Evolutionary conservation across 2,888 invertebrate genomes (phyloP).

Genomic region (Perizoma flavofasciatum): DNA sequence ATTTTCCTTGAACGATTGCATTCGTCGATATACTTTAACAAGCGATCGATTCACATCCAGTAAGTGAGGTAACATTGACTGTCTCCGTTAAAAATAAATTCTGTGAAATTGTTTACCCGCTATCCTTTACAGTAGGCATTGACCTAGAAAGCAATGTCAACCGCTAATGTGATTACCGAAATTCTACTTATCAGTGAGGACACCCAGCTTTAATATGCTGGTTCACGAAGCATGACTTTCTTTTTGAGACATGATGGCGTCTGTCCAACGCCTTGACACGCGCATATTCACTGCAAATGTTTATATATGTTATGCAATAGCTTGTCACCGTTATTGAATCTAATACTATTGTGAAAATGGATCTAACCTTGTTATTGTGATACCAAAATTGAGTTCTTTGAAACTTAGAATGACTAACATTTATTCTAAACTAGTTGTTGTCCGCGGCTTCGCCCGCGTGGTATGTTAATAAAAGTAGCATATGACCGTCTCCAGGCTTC

Average conservation of each 20-base stretch:
- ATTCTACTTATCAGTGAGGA: slow-evolving; percentile 56
- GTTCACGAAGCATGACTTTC: slow-evolving; percentile 39
- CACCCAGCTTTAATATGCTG: slow-evolving; percentile 44
- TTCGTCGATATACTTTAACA: slow-evolving; percentile 30
- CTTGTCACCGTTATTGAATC: too few relatives aligned
- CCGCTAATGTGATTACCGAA: slow-evolving; percentile 49
- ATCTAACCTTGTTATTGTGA: too few relatives aligned
- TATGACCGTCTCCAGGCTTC: too few relatives aligned
- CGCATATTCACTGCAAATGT: slow-evolving; percentile 12
- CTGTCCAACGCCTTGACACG: not conserved
- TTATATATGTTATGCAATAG: not conserved
- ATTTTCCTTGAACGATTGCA: slow-evolving; percentile 17
- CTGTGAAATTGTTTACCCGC: slow-evolving; percentile 61
- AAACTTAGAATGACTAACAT: too few relatives aligned
- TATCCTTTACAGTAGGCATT: slow-evolving; percentile 60
- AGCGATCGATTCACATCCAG: slow-evolving; percentile 48
- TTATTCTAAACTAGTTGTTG: too few relatives aligned
- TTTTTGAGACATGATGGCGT: slow-evolving; percentile 27
- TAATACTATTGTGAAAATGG: too few relatives aligned
- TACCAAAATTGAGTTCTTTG: too few relatives aligned
- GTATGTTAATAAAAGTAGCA: too few relatives aligned
- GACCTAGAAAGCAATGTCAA: slow-evolving; percentile 71
- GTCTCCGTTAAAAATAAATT: slow-evolving; percentile 55
- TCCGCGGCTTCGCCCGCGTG: too few relatives aligned
- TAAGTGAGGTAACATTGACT: slow-evolving; percentile 36